phyloP scores from a whole-genome alignment of 2,888 invertebrate species.

The Hypolimnas misippus region DNA sequence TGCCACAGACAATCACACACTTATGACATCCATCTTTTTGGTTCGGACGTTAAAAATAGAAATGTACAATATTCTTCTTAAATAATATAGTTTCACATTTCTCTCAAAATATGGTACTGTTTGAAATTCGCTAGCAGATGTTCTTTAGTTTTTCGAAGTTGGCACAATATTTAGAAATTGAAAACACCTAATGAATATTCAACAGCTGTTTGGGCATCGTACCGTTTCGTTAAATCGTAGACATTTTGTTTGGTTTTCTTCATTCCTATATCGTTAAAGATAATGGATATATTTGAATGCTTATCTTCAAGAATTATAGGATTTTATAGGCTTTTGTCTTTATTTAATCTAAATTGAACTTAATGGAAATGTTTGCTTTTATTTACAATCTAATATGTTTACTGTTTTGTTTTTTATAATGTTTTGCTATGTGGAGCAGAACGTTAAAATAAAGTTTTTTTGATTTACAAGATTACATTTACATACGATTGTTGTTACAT shows the following conservation, averaged over 20 bases:
- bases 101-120: background rate
- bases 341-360: background rate
- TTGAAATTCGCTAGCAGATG: conserved; percentile 8
- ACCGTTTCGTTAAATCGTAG: background rate
- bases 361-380: background rate
- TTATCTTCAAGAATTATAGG: background rate
- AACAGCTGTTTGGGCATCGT: background rate
- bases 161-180: conserved; percentile 7
- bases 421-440: background rate
- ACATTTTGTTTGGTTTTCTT: background rate
- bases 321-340: background rate
- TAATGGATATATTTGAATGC: background rate
- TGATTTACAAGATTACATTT: no score
- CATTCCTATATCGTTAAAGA: background rate
- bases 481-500: no score
- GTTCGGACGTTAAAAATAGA: no score
- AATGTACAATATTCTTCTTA: background rate
- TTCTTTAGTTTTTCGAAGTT: background rate
- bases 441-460: no score
- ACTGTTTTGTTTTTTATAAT: background rate
- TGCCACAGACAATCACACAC: no score
- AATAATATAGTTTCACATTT: background rate
- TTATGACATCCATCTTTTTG: no score
- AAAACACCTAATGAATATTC: conserved; percentile 5
- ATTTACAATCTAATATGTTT: background rate